Conservation (phyloP, 2,888 invertebrate genomes). For the Stegana nigrithorax region DNA sequence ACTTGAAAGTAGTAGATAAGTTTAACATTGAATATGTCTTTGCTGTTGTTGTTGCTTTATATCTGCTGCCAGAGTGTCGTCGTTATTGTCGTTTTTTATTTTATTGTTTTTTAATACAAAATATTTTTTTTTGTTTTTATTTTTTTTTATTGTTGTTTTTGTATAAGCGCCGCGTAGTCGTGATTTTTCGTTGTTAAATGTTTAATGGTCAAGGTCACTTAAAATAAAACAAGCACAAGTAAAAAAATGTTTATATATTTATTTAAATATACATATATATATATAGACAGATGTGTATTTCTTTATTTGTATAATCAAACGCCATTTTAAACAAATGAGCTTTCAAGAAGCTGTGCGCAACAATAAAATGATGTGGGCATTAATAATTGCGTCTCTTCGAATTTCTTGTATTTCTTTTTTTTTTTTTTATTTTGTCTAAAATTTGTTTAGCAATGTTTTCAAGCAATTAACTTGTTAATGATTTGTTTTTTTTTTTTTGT, state of each 20-base stretch:
- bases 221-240: constrained; percentile 47
- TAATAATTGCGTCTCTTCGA: not conserved
- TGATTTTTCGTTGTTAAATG: too few relatives aligned
- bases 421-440: too few relatives aligned
- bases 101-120: constrained; percentile 25
- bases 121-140: constrained; percentile 18
- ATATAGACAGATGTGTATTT: constrained; percentile 5
- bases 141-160: constrained; percentile 1
- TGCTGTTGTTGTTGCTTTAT: not conserved
- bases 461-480: too few relatives aligned
- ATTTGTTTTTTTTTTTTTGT: too few relatives aligned
- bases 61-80: not conserved
- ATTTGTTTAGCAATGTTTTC: too few relatives aligned
- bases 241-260: too few relatives aligned
- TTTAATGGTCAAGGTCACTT: constrained; percentile 62
- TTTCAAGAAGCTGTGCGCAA: too few relatives aligned
- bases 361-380: not conserved
- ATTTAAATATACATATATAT: constrained; percentile 12
- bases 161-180: not conserved
- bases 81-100: not conserved
- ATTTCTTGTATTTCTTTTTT: not conserved
- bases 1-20: constrained; percentile 27
- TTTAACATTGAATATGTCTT: constrained; percentile 27
- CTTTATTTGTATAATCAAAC: constrained; percentile 48
- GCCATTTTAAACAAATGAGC: constrained; percentile 48